phyloP scores from a whole-genome alignment of 1,140 invertebrate species.

The Drosophila lini region DNA sequence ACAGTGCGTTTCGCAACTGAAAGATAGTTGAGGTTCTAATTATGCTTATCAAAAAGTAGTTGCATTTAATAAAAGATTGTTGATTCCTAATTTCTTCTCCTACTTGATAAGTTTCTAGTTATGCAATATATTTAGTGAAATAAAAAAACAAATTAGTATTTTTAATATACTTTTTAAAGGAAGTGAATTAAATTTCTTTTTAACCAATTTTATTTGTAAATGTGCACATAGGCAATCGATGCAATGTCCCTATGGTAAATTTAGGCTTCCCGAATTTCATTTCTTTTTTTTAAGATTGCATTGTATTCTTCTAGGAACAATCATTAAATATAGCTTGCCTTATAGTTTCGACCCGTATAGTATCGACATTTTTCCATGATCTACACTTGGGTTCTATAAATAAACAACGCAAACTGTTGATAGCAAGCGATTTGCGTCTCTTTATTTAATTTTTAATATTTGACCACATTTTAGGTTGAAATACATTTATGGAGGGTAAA shows the following conservation, averaged over 20 bases:
- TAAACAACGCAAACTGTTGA: conserved; percentile 45
- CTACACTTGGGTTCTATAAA: conserved; percentile 46
- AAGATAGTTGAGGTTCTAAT: neutral
- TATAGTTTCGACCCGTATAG: conserved; percentile 6
- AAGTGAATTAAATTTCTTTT: too few relatives aligned
- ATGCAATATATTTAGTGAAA: too few relatives aligned
- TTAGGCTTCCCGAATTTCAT: too few relatives aligned
- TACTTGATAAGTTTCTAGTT: too few relatives aligned
- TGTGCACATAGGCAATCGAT: too few relatives aligned
- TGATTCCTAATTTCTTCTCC: too few relatives aligned
- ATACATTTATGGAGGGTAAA: conserved; percentile 11
- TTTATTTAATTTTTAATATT: conserved; percentile 42
- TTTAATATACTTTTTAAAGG: too few relatives aligned
- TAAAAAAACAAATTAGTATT: too few relatives aligned
- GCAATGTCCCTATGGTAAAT: too few relatives aligned
- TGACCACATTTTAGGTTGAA: conserved; percentile 24
- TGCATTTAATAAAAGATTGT: neutral
- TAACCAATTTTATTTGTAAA: too few relatives aligned
- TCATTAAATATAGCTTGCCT: neutral
- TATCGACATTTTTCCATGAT: conserved; percentile 14
- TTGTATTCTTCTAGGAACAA: neutral
- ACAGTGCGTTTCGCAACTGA: conserved; percentile 18
- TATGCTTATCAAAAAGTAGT: neutral
- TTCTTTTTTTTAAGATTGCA: too few relatives aligned
- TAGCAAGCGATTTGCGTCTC: conserved; percentile 43